Conservation (phyloP, 2,113 vertebrate genomes). For the Aptenodytes forsteri region DNA sequence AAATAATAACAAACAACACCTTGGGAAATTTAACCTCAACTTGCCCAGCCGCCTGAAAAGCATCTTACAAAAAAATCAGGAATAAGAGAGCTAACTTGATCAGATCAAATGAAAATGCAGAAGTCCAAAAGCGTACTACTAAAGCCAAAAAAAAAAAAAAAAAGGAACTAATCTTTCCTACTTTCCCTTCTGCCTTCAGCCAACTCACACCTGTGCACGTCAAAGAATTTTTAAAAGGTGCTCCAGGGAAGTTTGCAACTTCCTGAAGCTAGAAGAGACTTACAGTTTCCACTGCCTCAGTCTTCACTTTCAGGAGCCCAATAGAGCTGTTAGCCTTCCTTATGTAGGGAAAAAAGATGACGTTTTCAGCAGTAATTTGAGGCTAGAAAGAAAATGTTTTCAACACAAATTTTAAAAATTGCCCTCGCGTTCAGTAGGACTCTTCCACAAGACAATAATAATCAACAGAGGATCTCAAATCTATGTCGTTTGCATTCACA, state of each 20-base stretch:
- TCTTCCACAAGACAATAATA: background rate
- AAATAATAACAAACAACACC: background rate
- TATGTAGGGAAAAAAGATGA: background rate
- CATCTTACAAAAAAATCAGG: background rate
- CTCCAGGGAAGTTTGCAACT: background rate
- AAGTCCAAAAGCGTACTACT: background rate
- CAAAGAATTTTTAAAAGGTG: background rate
- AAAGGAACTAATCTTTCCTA: background rate
- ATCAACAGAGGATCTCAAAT: background rate
- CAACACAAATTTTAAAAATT: background rate
- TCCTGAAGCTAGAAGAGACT: background rate
- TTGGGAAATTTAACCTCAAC: background rate
- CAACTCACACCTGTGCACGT: background rate
- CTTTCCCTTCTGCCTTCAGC: background rate
- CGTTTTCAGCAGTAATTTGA: background rate
- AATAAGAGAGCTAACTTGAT: background rate
- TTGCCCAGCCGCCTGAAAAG: background rate
- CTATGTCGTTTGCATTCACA: background rate
- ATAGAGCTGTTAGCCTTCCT: background rate
- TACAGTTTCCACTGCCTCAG: background rate
- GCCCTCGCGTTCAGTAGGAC: background rate
- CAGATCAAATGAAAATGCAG: background rate
- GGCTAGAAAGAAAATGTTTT: background rate
- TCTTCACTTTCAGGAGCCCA: background rate
- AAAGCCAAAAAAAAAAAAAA: background rate